These are phyloP conservation scores for Pararge aegeria DNA, from an alignment of 1,140 invertebrate species.

Conservation along the genomic window DNA sequence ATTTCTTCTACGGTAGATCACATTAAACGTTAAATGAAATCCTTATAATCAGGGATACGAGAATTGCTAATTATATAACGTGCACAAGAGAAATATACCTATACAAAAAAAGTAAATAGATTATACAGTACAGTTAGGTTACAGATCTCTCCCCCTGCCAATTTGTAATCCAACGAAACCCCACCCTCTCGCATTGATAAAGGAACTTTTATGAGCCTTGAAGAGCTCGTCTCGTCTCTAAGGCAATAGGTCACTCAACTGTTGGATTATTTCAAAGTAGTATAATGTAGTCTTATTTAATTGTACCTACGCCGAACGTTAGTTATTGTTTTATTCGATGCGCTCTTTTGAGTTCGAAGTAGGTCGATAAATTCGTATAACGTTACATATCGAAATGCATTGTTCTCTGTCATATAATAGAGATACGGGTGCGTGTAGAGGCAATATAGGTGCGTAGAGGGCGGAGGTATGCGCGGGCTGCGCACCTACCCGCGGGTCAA, in stretches of 20 bases:
- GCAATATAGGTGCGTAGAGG: slow-evolving; percentile 56
- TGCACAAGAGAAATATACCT: not conserved
- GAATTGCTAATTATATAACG: too few species aligned
- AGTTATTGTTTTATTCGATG: slow-evolving; percentile 1
- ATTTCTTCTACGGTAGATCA: too few species aligned
- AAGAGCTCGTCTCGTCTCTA: slow-evolving; percentile 41
- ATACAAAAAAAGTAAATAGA: not conserved
- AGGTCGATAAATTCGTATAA: slow-evolving; percentile 28
- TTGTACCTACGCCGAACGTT: slow-evolving; percentile 20
- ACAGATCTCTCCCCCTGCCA: slow-evolving; percentile 10
- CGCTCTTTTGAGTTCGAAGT: slow-evolving; percentile 18
- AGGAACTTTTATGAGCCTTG: slow-evolving; percentile 52
- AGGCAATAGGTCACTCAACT: slow-evolving; percentile 53
- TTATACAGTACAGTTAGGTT: not conserved
- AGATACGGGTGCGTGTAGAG: slow-evolving; percentile 52
- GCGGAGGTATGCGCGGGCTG: slow-evolving; percentile 59
- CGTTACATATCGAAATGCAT: slow-evolving; percentile 46
- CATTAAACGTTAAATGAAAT: too few species aligned
- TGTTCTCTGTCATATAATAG: slow-evolving; percentile 45
- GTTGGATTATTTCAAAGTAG: slow-evolving; percentile 36
- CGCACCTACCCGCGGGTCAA: slow-evolving; percentile 73
- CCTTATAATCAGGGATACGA: too few species aligned
- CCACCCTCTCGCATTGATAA: slow-evolving; percentile 49
- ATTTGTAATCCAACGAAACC: slow-evolving; percentile 39
- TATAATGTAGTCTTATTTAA: slow-evolving; percentile 31